phyloP scores from a whole-genome alignment of 2,113 vertebrate species.

The Coreoperca whiteheadi region DNA sequence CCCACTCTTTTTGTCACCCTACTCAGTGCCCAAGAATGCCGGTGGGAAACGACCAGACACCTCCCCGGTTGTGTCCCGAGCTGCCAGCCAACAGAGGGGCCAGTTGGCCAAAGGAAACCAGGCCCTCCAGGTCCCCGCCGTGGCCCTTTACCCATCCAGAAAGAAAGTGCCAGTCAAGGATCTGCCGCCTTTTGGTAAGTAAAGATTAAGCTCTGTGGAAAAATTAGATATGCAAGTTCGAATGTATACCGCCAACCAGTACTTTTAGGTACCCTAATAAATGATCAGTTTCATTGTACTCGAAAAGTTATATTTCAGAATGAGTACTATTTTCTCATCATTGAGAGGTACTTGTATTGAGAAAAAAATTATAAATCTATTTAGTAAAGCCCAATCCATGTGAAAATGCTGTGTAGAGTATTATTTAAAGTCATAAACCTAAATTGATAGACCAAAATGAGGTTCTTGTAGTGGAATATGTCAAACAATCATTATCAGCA shows the following conservation, averaged over 20 bases:
- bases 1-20: background rate
- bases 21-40: conserved; percentile 92
- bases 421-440: background rate
- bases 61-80: conserved; percentile 92
- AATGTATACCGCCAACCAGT: background rate
- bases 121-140: conserved; percentile 93
- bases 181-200: conserved; percentile 95
- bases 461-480: background rate
- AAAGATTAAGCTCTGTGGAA: background rate
- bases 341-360: background rate
- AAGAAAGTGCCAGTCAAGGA: conserved; percentile 98
- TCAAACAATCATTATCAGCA: background rate
- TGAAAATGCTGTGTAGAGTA: background rate
- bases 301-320: background rate
- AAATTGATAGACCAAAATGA: background rate
- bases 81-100: conserved; percentile 89
- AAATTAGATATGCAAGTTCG: background rate
- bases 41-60: conserved; percentile 93
- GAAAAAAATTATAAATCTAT: background rate
- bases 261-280: too few relatives aligned
- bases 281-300: background rate
- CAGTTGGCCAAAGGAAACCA: conserved; percentile 89
- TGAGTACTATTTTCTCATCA: too few relatives aligned
- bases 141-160: conserved; percentile 93
- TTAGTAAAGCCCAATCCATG: background rate